phyloP scores from a whole-genome alignment of 1,140 invertebrate genomes.

The Drosophila navojoa region DNA sequence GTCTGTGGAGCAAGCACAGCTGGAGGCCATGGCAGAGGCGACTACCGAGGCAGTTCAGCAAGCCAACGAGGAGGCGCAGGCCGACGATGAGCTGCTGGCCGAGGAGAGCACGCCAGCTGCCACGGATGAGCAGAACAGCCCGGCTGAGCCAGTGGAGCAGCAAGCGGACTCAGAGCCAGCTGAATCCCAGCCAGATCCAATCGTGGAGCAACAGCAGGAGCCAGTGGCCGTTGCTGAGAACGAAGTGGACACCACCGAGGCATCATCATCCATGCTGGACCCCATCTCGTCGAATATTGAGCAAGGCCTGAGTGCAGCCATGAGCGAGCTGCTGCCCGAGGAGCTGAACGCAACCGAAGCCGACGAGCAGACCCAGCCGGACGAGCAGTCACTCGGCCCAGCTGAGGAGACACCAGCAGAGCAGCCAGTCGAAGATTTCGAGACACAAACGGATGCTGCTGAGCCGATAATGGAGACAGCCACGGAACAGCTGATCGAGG shows the following conservation, averaged over 20 bases:
- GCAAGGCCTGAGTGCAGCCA: conserved; percentile 59
- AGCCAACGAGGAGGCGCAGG: conserved; percentile 10
- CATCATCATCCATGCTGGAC: conserved; percentile 51
- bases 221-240: conserved; percentile 24
- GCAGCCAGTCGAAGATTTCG: conserved; percentile 12
- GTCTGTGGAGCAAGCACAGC: conserved; percentile 31
- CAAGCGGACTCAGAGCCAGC: not conserved
- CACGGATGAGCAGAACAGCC: not conserved
- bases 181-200: not conserved
- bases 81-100: conserved; percentile 11
- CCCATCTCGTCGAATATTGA: conserved; percentile 55
- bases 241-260: conserved; percentile 61
- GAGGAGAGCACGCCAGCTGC: conserved; percentile 6
- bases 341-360: conserved; percentile 33
- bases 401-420: not conserved
- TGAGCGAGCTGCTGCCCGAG: conserved; percentile 56
- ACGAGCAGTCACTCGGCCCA: conserved; percentile 1
- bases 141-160: not conserved
- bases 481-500: conserved; percentile 19
- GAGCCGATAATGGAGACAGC: conserved; percentile 14
- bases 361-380: conserved; percentile 1
- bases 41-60: conserved; percentile 37
- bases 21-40: conserved; percentile 47
- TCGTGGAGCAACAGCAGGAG: not conserved
- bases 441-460: conserved; percentile 11